phyloP scores from a whole-genome alignment of 2,888 invertebrate species.

The Conus canariensis region DNA sequence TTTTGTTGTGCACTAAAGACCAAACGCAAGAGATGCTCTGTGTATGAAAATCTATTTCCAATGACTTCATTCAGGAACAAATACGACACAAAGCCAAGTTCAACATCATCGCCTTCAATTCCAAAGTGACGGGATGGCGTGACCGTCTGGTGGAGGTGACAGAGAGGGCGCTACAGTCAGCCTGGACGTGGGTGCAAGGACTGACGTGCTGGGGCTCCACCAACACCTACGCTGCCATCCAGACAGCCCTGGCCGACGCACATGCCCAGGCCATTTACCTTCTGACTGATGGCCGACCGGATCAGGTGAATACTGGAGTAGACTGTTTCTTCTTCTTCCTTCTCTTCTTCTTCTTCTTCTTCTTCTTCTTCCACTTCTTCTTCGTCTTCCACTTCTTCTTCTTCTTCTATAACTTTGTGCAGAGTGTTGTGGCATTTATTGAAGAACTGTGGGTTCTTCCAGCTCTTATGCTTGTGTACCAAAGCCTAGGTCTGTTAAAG shows the following conservation, averaged over 20 bases:
- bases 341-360: background rate
- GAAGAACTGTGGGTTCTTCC: no score
- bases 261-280: conserved; percentile 78
- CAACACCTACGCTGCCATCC: conserved; percentile 77
- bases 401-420: no score
- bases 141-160: conserved; percentile 76
- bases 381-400: background rate
- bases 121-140: conserved; percentile 73
- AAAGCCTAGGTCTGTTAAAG: no score
- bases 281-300: conserved; percentile 78
- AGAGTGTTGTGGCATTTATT: no score
- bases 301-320: conserved; percentile 68
- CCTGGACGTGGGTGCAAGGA: conserved; percentile 74
- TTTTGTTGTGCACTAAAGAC: no score
- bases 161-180: conserved; percentile 73
- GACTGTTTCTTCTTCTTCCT: no score
- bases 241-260: conserved; percentile 75
- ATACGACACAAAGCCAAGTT: conserved; percentile 77
- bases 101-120: conserved; percentile 77
- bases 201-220: conserved; percentile 77
- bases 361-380: background rate
- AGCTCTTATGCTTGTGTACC: no score
- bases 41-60: no score
- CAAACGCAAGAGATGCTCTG: no score
- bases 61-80: conserved; percentile 73